phyloP scores from a whole-genome alignment of 1,140 invertebrate species.

The Lepidurus couesii region DNA sequence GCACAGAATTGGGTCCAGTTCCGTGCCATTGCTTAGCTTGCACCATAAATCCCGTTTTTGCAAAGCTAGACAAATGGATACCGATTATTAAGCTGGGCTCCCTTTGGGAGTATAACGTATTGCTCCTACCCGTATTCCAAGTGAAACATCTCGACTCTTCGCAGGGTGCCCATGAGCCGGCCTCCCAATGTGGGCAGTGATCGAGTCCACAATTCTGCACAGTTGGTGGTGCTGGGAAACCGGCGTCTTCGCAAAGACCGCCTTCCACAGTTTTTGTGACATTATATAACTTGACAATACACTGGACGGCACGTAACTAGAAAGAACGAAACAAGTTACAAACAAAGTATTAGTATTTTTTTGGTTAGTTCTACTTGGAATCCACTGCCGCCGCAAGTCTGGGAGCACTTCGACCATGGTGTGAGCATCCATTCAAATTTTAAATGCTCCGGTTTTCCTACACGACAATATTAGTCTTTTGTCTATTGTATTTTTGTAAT shows the following conservation, averaged over 20 bases:
- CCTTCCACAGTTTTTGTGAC: slow-evolving; percentile 55
- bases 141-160: slow-evolving; percentile 65
- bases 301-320: slow-evolving; percentile 59
- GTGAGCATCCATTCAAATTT: slow-evolving; percentile 72
- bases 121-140: slow-evolving; percentile 59
- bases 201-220: slow-evolving; percentile 61
- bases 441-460: slow-evolving; percentile 43
- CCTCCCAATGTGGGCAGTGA: slow-evolving; percentile 65
- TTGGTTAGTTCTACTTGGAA: slow-evolving; percentile 48
- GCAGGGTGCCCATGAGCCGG: slow-evolving; percentile 64
- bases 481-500: not conserved
- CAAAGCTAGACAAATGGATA: slow-evolving; percentile 53
- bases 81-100: not conserved
- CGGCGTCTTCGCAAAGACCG: slow-evolving; percentile 63
- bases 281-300: slow-evolving; percentile 57
- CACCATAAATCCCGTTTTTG: slow-evolving; percentile 67
- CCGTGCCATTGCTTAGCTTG: slow-evolving; percentile 57
- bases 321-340: slow-evolving; percentile 18
- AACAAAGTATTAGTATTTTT: not conserved
- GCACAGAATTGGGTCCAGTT: slow-evolving; percentile 55
- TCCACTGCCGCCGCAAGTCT: slow-evolving; percentile 74
- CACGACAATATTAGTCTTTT: slow-evolving; percentile 14
- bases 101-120: not conserved
- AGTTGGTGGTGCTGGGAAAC: slow-evolving; percentile 56
- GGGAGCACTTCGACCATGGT: slow-evolving; percentile 79